These are phyloP conservation scores for Bolinopsis microptera DNA, from an alignment of 37 sponge, comb jelly and placozoan genomes.

Conservation along the genomic window DNA sequence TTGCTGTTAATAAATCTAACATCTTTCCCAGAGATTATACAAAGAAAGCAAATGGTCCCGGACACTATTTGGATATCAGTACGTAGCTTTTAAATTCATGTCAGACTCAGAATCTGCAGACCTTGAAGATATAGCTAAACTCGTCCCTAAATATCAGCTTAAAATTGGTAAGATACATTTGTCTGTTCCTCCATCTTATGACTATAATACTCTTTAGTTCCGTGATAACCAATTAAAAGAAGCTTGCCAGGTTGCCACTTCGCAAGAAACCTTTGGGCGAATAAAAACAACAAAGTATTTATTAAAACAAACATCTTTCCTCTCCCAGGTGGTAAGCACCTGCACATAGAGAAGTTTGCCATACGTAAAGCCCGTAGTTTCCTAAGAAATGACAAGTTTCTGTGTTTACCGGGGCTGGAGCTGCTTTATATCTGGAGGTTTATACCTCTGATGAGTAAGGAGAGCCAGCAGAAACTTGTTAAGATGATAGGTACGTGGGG, in stretches of 20 bases:
- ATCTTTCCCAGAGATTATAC: background rate
- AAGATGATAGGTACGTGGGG: background rate
- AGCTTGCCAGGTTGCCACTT: no score
- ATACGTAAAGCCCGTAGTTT: constrained; percentile 32
- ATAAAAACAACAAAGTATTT: no score
- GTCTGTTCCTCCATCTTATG: no score
- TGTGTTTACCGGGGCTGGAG: constrained; percentile 21
- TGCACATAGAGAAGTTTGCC: constrained; percentile 49
- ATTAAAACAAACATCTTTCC: no score
- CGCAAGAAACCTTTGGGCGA: no score
- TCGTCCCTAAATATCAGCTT: constrained; percentile 34
- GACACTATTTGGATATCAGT: background rate
- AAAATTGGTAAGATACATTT: constrained; percentile 39
- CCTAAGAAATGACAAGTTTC: constrained; percentile 3
- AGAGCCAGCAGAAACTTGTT: background rate
- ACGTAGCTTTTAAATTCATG: constrained; percentile 9
- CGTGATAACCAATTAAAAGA: no score
- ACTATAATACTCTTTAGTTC: no score
- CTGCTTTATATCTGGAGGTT: constrained; percentile 43
- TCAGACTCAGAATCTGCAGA: background rate
- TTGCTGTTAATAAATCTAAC: no score
- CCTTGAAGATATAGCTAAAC: background rate
- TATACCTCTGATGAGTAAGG: constrained; percentile 4
- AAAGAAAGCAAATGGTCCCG: constrained; percentile 22
- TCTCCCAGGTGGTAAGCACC: constrained; percentile 37